phyloP scores from a whole-genome alignment of 2,888 invertebrate genomes.

The Sericinus montela region DNA sequence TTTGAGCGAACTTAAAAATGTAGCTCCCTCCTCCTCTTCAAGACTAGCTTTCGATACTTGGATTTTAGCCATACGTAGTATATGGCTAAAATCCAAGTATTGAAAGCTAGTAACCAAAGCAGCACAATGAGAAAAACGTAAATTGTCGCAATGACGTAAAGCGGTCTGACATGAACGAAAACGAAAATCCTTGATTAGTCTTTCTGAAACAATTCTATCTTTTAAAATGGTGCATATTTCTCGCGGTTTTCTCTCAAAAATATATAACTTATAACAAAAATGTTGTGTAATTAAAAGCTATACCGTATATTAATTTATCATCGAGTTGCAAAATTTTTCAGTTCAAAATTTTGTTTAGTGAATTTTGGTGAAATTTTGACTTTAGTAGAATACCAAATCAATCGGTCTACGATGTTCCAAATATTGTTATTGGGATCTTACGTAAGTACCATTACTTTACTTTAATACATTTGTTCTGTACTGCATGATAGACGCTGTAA shows the following conservation, averaged over 20 bases:
- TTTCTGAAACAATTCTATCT: slow-evolving; percentile 66
- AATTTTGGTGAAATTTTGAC: slow-evolving; percentile 32
- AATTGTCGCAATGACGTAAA: slow-evolving; percentile 68
- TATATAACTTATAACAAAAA: slow-evolving; percentile 52
- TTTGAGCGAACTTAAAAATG: too few relatives aligned
- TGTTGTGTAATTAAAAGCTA: slow-evolving; percentile 45
- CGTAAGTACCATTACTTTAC: slow-evolving; percentile 64
- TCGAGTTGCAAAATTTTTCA: slow-evolving; percentile 38
- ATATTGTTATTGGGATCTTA: slow-evolving; percentile 68
- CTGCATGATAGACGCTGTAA: background rate
- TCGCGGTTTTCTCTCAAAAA: slow-evolving; percentile 67
- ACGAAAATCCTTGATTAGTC: slow-evolving; percentile 38
- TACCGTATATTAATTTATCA: slow-evolving; percentile 32
- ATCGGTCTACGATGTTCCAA: slow-evolving; percentile 63
- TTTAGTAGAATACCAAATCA: slow-evolving; percentile 39
- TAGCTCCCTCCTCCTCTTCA: too few relatives aligned
- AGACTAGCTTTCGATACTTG: too few relatives aligned
- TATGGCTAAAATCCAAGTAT: slow-evolving; percentile 5
- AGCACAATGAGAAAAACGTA: slow-evolving; percentile 37
- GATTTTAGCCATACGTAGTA: too few relatives aligned
- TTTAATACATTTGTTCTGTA: slow-evolving; percentile 45
- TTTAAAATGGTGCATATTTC: slow-evolving; percentile 73
- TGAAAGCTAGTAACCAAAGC: too few relatives aligned
- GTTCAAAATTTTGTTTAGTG: slow-evolving; percentile 34
- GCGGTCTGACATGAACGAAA: slow-evolving; percentile 37